These are phyloP conservation scores for Luidia sarsii DNA, from an alignment of 53 echinoderm and acorn worm genomes.

Conservation along the genomic window DNA sequence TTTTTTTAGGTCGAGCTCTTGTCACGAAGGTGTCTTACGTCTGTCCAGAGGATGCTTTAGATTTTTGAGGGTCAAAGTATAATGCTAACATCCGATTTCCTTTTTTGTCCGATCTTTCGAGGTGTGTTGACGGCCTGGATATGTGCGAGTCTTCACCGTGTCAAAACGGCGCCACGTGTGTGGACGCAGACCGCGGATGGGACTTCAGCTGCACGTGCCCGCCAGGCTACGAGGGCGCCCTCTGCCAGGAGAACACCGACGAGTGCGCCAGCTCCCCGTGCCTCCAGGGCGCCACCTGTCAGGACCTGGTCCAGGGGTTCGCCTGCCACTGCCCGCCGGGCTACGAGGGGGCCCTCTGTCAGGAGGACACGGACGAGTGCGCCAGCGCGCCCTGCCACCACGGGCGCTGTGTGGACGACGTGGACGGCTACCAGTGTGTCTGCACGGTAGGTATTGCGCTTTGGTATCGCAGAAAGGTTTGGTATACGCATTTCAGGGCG, in stretches of 20 bases:
- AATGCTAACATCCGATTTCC: too few relatives aligned
- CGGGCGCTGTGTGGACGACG: constrained; percentile 36
- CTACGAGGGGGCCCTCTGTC: constrained; percentile 21
- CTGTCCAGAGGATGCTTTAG: too few relatives aligned
- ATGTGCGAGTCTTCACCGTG: constrained; percentile 22
- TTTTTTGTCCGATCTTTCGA: too few relatives aligned
- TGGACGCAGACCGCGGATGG: constrained; percentile 4
- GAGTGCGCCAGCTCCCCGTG: constrained; percentile 38
- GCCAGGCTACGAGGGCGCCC: constrained; percentile 9
- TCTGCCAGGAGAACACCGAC: constrained; percentile 4
- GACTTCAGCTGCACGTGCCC: constrained; percentile 21
- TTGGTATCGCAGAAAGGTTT: not conserved
- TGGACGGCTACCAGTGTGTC: constrained; percentile 22
- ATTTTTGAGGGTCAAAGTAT: too few relatives aligned
- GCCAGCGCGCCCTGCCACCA: constrained; percentile 13
- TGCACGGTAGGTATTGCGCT: constrained; percentile 28
- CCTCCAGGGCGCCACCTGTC: constrained; percentile 33
- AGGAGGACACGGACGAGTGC: constrained; percentile 39
- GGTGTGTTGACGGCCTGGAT: constrained; percentile 46
- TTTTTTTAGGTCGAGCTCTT: too few relatives aligned
- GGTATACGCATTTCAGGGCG: not conserved
- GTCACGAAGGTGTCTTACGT: too few relatives aligned
- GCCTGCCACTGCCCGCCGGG: constrained; percentile 19
- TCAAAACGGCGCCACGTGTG: constrained; percentile 36
- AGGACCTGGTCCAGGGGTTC: constrained; percentile 17